Base-by-base conservation (phyloP, 2,113 vertebrate species). In the Lampris megalopsis region DNA sequence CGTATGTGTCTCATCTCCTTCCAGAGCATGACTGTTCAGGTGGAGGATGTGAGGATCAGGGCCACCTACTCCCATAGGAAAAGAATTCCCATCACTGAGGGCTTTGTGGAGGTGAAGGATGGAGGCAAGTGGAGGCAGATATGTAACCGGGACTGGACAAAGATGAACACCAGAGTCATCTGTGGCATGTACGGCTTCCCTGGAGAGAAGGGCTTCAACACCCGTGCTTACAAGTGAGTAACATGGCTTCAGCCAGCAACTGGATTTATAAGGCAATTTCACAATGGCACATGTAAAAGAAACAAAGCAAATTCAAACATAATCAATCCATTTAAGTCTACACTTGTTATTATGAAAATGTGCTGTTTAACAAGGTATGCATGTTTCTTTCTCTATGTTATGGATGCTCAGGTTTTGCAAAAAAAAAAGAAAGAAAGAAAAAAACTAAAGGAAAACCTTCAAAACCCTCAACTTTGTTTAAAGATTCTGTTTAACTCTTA, bases 181-280 rank as follows among this genome's bases (percentile, higher is more conserved):
- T 99, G 97, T 1, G 98, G 98, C 89, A 99, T 98, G 97, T 96
- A 97, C 0, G 98, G 98, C 6, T 99, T 99, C 81, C 97, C 97
- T 0, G 84, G 86, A 0, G 96, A 97, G 87, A 98, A 95, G 87
- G 94, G 93, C 9, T 95, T 95, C 92, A 99, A 97, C 69, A 13
- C 65, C 80, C 95, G 92, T n/a, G 95, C 95, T 47, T 99, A 99
- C 95, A 98, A 95, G 98, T 98, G 91, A 96, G 97, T 89, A 56
- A 70, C 57, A 36, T 8, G 1, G 11, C 70, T 1, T 10, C 9
- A 8, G 37, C 40, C 6, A 1, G 24, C 54, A 9, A 43, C 13
- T 24, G 24, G 24, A 24, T 24, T 24, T 24, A 24, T 24, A 24
- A 24, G 24, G 24, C 24, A 24, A 24, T 24, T 24, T 24, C 24